phyloP scores from a whole-genome alignment of 2,113 vertebrate genomes.

The Solea senegalensis region DNA sequence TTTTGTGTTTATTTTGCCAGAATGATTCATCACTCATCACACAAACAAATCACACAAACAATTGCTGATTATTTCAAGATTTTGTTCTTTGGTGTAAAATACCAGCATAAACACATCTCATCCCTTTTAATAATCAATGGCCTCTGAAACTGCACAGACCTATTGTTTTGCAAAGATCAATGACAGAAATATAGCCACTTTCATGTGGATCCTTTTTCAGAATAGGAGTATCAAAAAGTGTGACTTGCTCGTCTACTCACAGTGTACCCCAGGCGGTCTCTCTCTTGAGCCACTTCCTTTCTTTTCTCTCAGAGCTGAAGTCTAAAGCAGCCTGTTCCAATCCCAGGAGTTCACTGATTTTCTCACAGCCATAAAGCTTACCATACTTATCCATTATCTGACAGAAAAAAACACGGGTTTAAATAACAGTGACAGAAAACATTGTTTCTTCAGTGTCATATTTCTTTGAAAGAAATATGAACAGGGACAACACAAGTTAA shows the following conservation, averaged over 20 bases:
- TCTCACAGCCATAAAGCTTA: slow-evolving; percentile 90
- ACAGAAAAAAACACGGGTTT: slow-evolving; percentile 12
- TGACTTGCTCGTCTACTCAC: slow-evolving; percentile 60
- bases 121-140: not conserved
- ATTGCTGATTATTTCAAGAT: not conserved
- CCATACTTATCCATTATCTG: slow-evolving; percentile 98
- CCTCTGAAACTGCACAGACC: not conserved
- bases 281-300: slow-evolving; percentile 86
- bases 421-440: not conserved
- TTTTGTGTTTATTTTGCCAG: not conserved
- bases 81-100: not conserved
- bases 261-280: slow-evolving; percentile 69
- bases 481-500: not conserved
- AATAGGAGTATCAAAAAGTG: not conserved
- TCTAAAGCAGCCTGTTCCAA: slow-evolving; percentile 92
- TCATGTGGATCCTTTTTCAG: not conserved
- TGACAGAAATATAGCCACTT: not conserved
- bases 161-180: slow-evolving; percentile 7
- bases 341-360: slow-evolving; percentile 91
- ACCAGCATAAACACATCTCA: not conserved
- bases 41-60: slow-evolving; percentile 7
- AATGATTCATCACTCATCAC: slow-evolving; percentile 3
- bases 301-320: slow-evolving; percentile 87
- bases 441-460: not conserved
- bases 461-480: slow-evolving; percentile 1